phyloP scores from a whole-genome alignment of 2,113 vertebrate genomes.

The Chloebia gouldiae region DNA sequence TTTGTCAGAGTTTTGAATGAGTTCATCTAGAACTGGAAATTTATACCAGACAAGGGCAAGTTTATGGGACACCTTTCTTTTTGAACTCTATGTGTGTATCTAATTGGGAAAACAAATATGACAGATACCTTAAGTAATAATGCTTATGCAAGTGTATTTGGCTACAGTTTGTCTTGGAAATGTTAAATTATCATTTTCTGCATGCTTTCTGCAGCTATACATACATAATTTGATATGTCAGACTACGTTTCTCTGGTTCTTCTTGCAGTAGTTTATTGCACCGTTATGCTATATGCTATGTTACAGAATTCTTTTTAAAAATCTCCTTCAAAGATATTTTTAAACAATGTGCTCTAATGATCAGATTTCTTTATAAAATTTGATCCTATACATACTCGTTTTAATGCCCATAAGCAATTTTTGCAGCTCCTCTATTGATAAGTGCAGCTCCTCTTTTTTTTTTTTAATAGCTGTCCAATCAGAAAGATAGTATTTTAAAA shows the following conservation, averaged over 20 bases:
- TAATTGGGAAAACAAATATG: background rate
- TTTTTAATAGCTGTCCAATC: background rate
- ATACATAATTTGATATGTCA: background rate
- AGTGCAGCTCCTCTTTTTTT: background rate
- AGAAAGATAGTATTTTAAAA: background rate
- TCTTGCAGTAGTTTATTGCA: background rate
- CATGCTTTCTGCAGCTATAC: background rate
- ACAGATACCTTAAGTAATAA: background rate
- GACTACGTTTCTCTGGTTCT: background rate
- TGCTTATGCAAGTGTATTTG: background rate
- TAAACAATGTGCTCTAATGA: background rate
- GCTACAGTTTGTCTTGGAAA: background rate
- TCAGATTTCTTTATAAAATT: background rate
- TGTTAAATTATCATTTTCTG: background rate
- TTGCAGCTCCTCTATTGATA: background rate
- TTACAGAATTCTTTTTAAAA: background rate
- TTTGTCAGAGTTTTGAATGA: background rate
- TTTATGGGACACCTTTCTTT: background rate
- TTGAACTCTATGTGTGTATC: background rate
- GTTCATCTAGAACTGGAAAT: background rate
- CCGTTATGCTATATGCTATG: fast-evolving
- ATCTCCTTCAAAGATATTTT: background rate
- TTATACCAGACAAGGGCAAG: background rate
- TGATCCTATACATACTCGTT: background rate
- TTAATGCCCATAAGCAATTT: background rate